Percentiles rank a stretch among this genome's conserved stretches.
These are phyloP conservation scores for Eupithecia pulchellata DNA, from an alignment of 2,888 invertebrate species.

Conservation along the genomic window DNA sequence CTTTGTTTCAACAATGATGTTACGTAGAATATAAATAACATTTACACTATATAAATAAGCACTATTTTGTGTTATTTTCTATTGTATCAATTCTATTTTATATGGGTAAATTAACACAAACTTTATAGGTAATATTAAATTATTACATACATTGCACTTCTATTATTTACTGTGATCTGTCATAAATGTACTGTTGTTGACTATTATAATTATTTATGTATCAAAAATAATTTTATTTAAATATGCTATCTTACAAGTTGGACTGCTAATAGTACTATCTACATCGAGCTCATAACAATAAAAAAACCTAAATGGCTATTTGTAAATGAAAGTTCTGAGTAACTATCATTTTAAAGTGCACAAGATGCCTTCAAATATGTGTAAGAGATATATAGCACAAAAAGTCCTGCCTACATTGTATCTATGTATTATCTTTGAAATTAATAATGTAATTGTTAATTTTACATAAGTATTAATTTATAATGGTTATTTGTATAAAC, in stretches of 20 bases:
- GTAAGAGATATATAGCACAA: not conserved
- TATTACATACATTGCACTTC: conserved; percentile 66
- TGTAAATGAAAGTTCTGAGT: not conserved
- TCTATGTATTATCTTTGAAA: not conserved
- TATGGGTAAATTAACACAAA: conserved; percentile 44
- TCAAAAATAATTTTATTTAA: conserved; percentile 73
- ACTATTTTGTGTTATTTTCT: conserved; percentile 23
- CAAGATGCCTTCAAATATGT: not conserved
- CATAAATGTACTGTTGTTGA: conserved; percentile 54
- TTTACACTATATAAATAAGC: conserved; percentile 16
- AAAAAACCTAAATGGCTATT: conserved; percentile 16
- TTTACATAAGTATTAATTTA: not conserved
- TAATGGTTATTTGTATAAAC: not conserved
- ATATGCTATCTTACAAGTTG: conserved; percentile 60
- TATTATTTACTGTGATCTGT: conserved; percentile 56
- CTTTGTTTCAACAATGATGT: not conserved
- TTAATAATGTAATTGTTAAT: not conserved
- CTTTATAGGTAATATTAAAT: conserved; percentile 41
- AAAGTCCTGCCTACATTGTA: not conserved
- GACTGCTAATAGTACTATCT: conserved; percentile 53
- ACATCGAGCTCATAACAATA: conserved; percentile 33
- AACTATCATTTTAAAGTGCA: not conserved
- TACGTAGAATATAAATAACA: conserved; percentile 15
- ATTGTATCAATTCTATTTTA: conserved; percentile 9
- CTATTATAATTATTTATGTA: conserved; percentile 60